A percentile compares a stretch with the other conserved stretches of the same genome.
These are phyloP conservation scores for Astreopora myriophthalma DNA, from an alignment of 64 coral and sea anemone genomes.

Conservation along the genomic window DNA sequence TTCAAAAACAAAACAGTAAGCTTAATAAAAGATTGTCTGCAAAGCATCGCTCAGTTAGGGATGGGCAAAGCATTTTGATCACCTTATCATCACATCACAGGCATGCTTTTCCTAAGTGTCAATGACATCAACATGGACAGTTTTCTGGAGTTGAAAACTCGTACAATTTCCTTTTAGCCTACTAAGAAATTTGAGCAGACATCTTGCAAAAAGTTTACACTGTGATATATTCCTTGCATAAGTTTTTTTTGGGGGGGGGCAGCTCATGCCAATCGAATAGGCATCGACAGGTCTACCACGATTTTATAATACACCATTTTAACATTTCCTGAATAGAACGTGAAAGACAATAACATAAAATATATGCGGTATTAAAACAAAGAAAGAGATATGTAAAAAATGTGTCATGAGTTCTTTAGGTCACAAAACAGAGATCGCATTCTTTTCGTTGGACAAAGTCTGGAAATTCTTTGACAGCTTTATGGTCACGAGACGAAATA, in stretches of 20 bases:
- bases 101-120: not conserved
- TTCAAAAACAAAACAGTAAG: not conserved
- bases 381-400: slow-evolving; percentile 10
- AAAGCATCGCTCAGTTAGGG: not conserved
- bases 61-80: not conserved
- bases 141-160: too few relatives aligned
- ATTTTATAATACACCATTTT: not conserved
- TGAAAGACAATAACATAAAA: not conserved
- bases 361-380: not conserved
- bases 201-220: too few relatives aligned
- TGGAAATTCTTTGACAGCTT: not conserved
- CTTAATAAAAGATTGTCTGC: not conserved
- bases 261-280: not conserved
- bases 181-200: too few relatives aligned
- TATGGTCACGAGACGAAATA: not conserved
- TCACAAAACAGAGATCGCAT: not conserved
- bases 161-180: not conserved
- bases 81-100: not conserved
- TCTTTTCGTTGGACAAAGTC: not conserved
- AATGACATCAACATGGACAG: too few relatives aligned
- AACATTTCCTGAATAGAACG: not conserved
- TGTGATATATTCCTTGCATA: too few relatives aligned
- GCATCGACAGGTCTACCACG: not conserved
- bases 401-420: not conserved
- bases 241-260: too few relatives aligned